Evolutionary conservation across 92 coral and sea anemone species (phyloP).

Genomic region (Nematostella vectensis): DNA sequence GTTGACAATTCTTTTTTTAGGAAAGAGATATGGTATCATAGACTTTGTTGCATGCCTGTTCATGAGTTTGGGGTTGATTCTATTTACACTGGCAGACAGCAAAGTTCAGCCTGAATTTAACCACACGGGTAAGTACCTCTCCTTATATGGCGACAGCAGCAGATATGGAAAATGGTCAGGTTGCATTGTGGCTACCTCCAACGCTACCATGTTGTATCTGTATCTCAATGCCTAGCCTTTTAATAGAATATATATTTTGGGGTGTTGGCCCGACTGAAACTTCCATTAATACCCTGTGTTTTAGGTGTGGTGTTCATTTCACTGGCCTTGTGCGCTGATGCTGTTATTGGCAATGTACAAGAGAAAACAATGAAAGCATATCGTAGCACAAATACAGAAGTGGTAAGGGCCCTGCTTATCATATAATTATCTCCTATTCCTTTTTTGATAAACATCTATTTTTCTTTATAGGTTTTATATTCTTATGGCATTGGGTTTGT

Average conservation of each 20-base stretch:
- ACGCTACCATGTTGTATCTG: too few relatives aligned
- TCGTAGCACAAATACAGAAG: slow-evolving; percentile 79
- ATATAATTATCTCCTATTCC: not conserved
- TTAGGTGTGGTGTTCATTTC: slow-evolving; percentile 81
- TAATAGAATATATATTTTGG: too few relatives aligned
- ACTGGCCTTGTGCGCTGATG: slow-evolving; percentile 93
- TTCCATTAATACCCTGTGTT: too few relatives aligned
- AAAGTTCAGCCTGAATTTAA: slow-evolving; percentile 88
- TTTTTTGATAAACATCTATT: too few relatives aligned
- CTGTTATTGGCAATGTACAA: slow-evolving; percentile 97
- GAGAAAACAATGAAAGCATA: slow-evolving; percentile 87
- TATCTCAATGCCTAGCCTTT: too few relatives aligned
- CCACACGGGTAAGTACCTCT: slow-evolving; percentile 69
- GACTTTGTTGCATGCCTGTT: slow-evolving; percentile 81
- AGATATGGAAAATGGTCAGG: too few relatives aligned
- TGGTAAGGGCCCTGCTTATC: slow-evolving; percentile 35
- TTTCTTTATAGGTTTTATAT: slow-evolving; percentile 59
- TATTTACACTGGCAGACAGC: slow-evolving; percentile 92
- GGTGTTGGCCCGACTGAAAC: too few relatives aligned
- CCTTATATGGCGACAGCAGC: too few relatives aligned
- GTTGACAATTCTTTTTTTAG: too few relatives aligned
- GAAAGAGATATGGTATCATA: slow-evolving; percentile 57
- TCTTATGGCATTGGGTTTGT: slow-evolving; percentile 95
- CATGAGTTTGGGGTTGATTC: slow-evolving; percentile 89
- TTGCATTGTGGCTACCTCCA: too few relatives aligned